Conservation (phyloP, 1,140 invertebrate species). For the Caenorhabditis latens region DNA sequence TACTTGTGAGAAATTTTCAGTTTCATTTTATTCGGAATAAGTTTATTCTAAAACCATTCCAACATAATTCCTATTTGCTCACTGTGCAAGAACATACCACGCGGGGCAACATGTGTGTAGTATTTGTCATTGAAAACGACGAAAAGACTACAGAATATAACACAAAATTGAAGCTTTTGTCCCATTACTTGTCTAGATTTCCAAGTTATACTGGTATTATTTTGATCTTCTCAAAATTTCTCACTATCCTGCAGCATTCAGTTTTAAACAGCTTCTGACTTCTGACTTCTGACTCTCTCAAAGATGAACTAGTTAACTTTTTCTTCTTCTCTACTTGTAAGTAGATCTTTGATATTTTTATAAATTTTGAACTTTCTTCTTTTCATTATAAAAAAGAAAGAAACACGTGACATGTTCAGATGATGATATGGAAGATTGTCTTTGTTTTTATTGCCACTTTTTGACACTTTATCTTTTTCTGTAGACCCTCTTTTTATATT, state of each 20-base stretch:
- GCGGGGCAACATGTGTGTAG: slow-evolving; percentile 16
- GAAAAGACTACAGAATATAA: slow-evolving; percentile 15
- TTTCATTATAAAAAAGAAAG: background rate
- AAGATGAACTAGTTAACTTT: no score
- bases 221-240: background rate
- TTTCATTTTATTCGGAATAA: background rate
- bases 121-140: background rate
- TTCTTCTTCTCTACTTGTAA: no score
- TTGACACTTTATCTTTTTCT: background rate
- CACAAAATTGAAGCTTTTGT: background rate
- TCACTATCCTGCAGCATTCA: background rate
- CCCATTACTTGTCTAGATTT: no score
- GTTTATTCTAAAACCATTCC: background rate
- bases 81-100: background rate
- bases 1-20: background rate
- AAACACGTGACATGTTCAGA: slow-evolving; percentile 26
- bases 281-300: background rate
- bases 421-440: background rate
- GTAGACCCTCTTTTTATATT: background rate
- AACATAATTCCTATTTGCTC: slow-evolving; percentile 29
- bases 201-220: background rate
- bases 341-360: slow-evolving; percentile 4
- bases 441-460: background rate
- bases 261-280: background rate
- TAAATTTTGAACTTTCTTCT: slow-evolving; percentile 2